Evolutionary conservation across 2,888 invertebrate species (phyloP).

Genomic region (Cephus pulcher): DNA sequence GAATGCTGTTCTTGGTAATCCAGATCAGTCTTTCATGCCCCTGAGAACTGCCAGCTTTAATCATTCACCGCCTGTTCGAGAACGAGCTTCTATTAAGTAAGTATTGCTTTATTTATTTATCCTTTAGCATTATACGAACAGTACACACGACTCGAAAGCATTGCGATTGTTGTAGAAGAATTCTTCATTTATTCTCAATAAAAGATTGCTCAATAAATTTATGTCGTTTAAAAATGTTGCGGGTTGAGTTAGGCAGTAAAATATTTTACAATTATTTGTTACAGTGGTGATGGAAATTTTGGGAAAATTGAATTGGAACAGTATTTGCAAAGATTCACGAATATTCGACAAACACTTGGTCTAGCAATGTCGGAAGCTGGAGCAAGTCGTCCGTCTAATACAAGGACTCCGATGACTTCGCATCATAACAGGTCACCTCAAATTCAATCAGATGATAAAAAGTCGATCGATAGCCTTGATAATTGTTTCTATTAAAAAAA

Average conservation of each 20-base stretch:
- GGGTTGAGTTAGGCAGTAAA: constrained; percentile 36
- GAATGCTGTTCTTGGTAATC: constrained; percentile 55
- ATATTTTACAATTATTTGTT: background rate
- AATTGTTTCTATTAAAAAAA: background rate
- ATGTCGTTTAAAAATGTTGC: constrained; percentile 68
- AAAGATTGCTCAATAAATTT: constrained; percentile 70
- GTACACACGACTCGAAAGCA: too few species aligned
- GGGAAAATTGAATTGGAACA: constrained; percentile 39
- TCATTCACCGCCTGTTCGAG: constrained; percentile 50
- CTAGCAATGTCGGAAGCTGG: constrained; percentile 41
- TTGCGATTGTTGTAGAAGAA: background rate
- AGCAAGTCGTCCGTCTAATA: constrained; percentile 2
- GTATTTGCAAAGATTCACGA: constrained; percentile 44
- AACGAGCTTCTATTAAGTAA: constrained; percentile 26
- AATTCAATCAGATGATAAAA: constrained; percentile 10
- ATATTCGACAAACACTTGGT: constrained; percentile 47
- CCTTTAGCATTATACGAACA: background rate
- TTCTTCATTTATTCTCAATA: constrained; percentile 63
- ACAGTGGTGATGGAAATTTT: constrained; percentile 29
- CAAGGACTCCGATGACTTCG: background rate
- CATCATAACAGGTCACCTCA: constrained; percentile 8
- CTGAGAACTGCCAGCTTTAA: constrained; percentile 33
- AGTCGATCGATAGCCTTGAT: background rate
- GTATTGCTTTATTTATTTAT: background rate
- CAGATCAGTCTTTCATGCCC: constrained; percentile 40